A percentile compares a stretch with the other conserved stretches of the same genome.
Conservation (phyloP, 2,797 vertebrate species). For the Simalia tracyae region DNA sequence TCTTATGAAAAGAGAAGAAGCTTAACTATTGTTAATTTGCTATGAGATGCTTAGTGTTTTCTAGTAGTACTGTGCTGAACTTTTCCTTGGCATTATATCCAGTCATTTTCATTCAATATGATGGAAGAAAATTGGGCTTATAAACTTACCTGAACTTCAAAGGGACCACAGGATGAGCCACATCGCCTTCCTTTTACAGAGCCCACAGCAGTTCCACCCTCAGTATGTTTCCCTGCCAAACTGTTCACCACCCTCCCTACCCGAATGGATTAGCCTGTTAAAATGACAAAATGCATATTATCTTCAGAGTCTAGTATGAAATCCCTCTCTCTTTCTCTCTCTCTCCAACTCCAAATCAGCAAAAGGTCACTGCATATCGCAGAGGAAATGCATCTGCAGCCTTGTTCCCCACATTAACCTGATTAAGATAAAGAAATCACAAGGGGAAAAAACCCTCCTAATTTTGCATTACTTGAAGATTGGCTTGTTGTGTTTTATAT, state of each 20-base stretch:
- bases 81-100: background rate
- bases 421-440: background rate
- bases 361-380: background rate
- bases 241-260: background rate
- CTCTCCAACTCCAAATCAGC: background rate
- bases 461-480: background rate
- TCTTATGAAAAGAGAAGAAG: no score
- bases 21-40: background rate
- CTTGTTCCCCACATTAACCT: background rate
- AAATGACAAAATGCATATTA: background rate
- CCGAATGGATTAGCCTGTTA: background rate
- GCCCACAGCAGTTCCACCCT: background rate
- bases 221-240: background rate
- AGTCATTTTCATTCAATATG: background rate
- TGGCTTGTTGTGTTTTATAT: background rate
- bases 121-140: background rate
- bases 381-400: background rate
- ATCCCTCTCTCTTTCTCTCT: background rate
- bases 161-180: background rate
- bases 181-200: background rate
- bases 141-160: background rate
- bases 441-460: background rate
- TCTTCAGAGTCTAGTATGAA: background rate
- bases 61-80: background rate
- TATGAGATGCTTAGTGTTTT: background rate